Percentiles rank a stretch among this genome's conserved stretches.
These are phyloP conservation scores for Glyptemys insculpta DNA, from an alignment of 2,797 vertebrate species.

Conservation along the genomic window DNA sequence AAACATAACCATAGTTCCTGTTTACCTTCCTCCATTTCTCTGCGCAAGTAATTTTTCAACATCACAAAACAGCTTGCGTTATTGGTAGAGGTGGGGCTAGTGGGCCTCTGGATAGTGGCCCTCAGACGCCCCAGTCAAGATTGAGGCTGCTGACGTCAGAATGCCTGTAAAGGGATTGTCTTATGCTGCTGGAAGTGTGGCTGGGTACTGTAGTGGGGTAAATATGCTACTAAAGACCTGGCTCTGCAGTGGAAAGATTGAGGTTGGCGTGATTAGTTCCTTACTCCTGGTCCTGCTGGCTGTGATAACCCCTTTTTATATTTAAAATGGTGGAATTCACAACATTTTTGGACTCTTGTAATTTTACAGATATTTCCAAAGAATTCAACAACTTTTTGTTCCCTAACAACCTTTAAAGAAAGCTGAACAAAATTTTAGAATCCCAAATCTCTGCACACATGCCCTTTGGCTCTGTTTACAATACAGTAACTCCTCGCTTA, in stretches of 20 bases:
- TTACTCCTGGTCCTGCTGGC: accelerated
- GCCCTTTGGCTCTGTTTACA: not conserved
- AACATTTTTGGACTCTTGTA: not conserved
- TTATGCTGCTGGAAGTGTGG: accelerated
- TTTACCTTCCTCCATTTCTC: not conserved
- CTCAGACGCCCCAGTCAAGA: not conserved
- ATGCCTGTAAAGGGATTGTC: not conserved
- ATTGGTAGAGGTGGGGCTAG: not conserved
- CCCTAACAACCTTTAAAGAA: not conserved
- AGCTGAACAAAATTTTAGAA: not conserved
- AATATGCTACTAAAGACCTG: accelerated
- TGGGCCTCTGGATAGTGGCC: not conserved
- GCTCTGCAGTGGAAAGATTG: not conserved
- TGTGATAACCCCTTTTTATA: not conserved
- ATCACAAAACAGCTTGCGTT: not conserved
- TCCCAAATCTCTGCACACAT: not conserved
- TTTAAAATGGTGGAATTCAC: not conserved
- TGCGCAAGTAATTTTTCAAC: not conserved
- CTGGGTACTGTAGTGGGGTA: accelerated
- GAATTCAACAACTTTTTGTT: not conserved
- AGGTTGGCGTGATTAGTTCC: not conserved
- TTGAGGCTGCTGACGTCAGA: accelerated
- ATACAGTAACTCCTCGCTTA: no score
- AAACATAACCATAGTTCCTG: not conserved
- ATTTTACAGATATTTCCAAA: not conserved